A percentile compares a stretch with the other conserved stretches of the same genome.
These are phyloP conservation scores for Pterophyllum scalare DNA, from an alignment of 2,113 vertebrate genomes.

Conservation along the genomic window DNA sequence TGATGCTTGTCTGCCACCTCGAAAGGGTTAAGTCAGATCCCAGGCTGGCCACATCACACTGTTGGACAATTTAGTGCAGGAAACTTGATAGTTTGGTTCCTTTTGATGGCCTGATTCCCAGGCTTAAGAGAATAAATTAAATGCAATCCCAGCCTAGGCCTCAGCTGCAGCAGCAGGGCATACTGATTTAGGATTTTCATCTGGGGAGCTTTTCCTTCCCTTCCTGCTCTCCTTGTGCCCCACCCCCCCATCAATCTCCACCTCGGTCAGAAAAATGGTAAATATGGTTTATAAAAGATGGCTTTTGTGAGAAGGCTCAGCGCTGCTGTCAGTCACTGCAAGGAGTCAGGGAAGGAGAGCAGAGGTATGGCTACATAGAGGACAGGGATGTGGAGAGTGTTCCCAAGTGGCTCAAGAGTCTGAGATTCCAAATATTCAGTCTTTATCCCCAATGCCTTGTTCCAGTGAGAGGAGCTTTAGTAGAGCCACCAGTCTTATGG, in stretches of 20 bases:
- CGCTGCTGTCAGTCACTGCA: conserved; percentile 73
- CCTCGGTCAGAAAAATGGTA: conserved; percentile 30
- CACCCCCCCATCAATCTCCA: conserved; percentile 12
- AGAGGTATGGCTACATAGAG: not conserved
- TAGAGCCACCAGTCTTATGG: conserved; percentile 47
- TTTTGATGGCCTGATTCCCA: conserved; percentile 84
- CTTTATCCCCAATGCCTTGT: conserved; percentile 50
- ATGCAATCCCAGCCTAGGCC: conserved; percentile 83
- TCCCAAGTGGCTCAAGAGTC: conserved; percentile 51
- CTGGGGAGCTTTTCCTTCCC: conserved; percentile 87
- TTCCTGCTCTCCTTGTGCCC: conserved; percentile 44
- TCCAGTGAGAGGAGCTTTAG: conserved; percentile 44
- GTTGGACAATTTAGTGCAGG: conserved; percentile 74
- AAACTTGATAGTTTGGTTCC: conserved; percentile 86
- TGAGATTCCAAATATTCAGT: conserved; percentile 47
- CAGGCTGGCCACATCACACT: conserved; percentile 53
- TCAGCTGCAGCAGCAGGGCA: conserved; percentile 88
- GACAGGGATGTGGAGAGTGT: conserved; percentile 30
- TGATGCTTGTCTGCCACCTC: conserved; percentile 37
- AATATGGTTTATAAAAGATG: conserved; percentile 49
- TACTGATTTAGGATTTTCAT: conserved; percentile 93
- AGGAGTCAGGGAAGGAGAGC: conserved; percentile 39
- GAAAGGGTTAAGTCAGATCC: conserved; percentile 70
- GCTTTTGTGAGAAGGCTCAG: conserved; percentile 83
- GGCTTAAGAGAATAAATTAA: conserved; percentile 95